A percentile compares a stretch with the other conserved stretches of the same genome.
Conservation (phyloP, 2,113 vertebrate genomes). For the Prochilodus magdalenae region DNA sequence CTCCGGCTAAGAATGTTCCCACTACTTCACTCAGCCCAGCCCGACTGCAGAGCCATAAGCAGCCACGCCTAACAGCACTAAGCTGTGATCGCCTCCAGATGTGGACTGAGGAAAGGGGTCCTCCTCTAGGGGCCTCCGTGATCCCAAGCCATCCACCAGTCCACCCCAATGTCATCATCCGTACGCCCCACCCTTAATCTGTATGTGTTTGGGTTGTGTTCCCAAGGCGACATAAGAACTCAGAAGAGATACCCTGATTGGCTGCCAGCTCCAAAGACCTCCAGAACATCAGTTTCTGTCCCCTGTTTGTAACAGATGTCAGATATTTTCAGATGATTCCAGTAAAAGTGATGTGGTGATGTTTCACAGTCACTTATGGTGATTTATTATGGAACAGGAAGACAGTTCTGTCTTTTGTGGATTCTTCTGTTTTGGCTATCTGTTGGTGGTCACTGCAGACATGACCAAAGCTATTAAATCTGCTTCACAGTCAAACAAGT, state of each 20-base stretch:
- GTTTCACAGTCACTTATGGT: too few species aligned
- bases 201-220: constrained; percentile 17
- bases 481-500: too few species aligned
- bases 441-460: too few species aligned
- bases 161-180: neutral
- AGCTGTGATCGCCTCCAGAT: constrained; percentile 35
- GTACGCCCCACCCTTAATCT: neutral
- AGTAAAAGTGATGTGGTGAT: too few species aligned
- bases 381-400: too few species aligned
- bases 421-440: too few species aligned
- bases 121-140: neutral
- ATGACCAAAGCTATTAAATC: too few species aligned
- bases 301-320: neutral
- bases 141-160: neutral
- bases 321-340: neutral
- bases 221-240: constrained; percentile 13
- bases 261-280: neutral
- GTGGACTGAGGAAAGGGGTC: neutral
- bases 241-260: neutral
- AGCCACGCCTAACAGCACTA: neutral
- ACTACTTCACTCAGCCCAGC: neutral
- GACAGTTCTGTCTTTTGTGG: too few species aligned
- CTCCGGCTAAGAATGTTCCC: neutral
- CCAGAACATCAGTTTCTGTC: neutral
- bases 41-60: neutral